Conservation (phyloP, 2,888 invertebrate genomes). For the Cosmopolites sordidus region DNA sequence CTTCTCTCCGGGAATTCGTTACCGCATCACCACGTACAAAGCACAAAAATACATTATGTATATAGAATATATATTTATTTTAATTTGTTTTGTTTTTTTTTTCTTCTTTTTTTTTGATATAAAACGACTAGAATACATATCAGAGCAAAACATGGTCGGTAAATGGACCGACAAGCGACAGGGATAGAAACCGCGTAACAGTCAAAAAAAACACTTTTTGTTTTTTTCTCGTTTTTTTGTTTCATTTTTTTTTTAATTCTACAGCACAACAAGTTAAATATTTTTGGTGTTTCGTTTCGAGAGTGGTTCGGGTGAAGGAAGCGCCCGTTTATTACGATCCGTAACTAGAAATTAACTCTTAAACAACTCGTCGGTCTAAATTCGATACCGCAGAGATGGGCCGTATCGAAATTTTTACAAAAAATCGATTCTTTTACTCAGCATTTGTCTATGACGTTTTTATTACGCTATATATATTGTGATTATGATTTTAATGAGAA, state of each 20-base stretch:
- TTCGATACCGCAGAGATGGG: too few relatives aligned
- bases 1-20: not conserved
- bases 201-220: conserved; percentile 18
- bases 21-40: conserved; percentile 13
- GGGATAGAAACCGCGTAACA: conserved; percentile 26
- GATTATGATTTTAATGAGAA: too few relatives aligned
- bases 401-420: too few relatives aligned
- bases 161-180: conserved; percentile 44
- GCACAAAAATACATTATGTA: conserved; percentile 46
- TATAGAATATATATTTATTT: conserved; percentile 26
- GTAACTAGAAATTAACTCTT: not conserved
- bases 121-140: conserved; percentile 45
- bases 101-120: conserved; percentile 39
- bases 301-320: conserved; percentile 19
- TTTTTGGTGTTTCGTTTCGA: conserved; percentile 23
- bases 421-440: too few relatives aligned
- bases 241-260: not conserved
- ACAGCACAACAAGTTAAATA: conserved; percentile 21
- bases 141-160: conserved; percentile 1
- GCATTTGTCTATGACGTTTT: too few relatives aligned
- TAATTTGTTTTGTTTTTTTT: not conserved
- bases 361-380: too few relatives aligned
- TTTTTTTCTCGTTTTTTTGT: not conserved
- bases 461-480: too few relatives aligned
- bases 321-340: conserved; percentile 15